phyloP scores from a whole-genome alignment of 1,140 invertebrate genomes.

The Pseudachorutes palmiensis region DNA sequence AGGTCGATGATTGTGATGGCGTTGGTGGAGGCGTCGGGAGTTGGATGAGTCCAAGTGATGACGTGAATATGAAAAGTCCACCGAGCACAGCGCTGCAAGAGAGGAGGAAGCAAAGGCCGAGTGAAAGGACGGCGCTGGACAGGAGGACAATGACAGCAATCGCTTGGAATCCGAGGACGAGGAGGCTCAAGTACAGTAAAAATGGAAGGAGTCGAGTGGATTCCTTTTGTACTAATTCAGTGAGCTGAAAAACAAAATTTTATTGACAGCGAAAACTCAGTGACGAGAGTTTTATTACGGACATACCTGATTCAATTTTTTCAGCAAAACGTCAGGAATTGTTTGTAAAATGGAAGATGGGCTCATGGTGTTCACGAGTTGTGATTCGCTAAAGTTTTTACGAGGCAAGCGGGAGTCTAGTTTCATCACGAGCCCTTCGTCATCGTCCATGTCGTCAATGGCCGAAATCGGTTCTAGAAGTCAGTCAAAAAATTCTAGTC shows the following conservation, averaged over 20 bases:
- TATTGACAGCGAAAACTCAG: background rate
- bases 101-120: slow-evolving; percentile 29
- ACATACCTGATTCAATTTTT: background rate
- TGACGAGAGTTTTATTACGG: background rate
- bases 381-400: background rate
- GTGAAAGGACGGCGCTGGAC: slow-evolving; percentile 12
- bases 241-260: slow-evolving; percentile 20
- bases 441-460: background rate
- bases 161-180: slow-evolving; percentile 28
- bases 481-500: background rate
- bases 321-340: background rate
- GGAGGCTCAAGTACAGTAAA: slow-evolving; percentile 30
- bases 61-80: slow-evolving; percentile 22
- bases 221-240: slow-evolving; percentile 23
- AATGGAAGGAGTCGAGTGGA: slow-evolving; percentile 22
- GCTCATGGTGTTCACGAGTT: background rate
- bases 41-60: background rate
- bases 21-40: background rate
- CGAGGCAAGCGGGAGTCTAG: background rate
- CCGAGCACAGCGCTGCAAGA: slow-evolving; percentile 20
- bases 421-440: slow-evolving; percentile 3
- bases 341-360: background rate
- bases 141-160: slow-evolving; percentile 21
- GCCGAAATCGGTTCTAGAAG: background rate
- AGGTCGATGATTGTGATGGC: background rate